Evolutionary conservation across 2,113 vertebrate genomes (phyloP).

Genomic region (Cacatua alba): DNA sequence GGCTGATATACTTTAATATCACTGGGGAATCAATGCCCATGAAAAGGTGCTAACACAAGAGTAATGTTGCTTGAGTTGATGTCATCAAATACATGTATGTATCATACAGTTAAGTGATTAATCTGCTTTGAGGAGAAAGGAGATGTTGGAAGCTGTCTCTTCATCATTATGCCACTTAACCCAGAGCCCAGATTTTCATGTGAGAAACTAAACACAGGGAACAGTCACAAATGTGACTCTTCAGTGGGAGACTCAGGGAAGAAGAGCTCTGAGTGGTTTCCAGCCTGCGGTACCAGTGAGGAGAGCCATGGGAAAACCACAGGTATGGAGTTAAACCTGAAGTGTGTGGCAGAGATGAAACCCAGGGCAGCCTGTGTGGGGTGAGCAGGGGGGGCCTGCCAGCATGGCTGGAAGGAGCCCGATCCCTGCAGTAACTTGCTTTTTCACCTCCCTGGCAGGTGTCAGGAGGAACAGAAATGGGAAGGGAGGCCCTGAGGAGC

Average conservation of each 20-base stretch:
- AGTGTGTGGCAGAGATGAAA: background rate
- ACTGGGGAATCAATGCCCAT: background rate
- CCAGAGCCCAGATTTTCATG: background rate
- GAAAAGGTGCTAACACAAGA: background rate
- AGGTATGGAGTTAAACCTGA: background rate
- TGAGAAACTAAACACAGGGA: background rate
- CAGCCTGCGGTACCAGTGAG: background rate
- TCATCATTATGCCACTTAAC: background rate
- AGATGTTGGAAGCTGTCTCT: background rate
- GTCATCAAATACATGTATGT: background rate
- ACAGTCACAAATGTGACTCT: no score
- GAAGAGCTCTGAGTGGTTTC: background rate
- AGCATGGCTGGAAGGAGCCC: background rate
- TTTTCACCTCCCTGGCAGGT: background rate
- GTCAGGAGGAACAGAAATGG: background rate
- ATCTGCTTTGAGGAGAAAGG: background rate
- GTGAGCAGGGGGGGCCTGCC: background rate
- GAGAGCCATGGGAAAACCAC: background rate
- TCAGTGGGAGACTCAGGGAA: background rate
- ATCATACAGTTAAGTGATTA: background rate
- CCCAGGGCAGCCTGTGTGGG: fast-evolving
- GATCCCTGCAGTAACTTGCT: background rate
- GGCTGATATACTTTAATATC: background rate
- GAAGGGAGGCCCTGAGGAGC: background rate
- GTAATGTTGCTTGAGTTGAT: background rate